phyloP scores from a whole-genome alignment of 2,797 vertebrate genomes.

The Diplodus puntazzo region DNA sequence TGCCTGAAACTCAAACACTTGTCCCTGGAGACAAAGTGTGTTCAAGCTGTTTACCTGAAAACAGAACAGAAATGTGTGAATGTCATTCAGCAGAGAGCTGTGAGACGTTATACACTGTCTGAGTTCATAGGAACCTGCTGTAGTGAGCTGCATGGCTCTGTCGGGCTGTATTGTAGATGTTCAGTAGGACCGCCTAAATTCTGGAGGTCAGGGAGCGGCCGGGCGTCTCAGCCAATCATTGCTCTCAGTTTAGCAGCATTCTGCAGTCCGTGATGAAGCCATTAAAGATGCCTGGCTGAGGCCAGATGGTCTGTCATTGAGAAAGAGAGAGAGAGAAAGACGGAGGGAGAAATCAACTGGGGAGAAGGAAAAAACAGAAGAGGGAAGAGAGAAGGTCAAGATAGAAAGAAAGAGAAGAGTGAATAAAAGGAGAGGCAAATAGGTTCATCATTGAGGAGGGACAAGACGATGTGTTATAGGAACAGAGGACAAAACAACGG shows the following conservation, averaged over 20 bases:
- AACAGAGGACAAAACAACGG: background rate
- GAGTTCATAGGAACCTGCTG: background rate
- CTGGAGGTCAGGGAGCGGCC: constrained; percentile 41
- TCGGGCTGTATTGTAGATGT: constrained; percentile 4
- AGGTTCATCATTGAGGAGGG: background rate
- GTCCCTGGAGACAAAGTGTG: background rate
- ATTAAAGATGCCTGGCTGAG: constrained; percentile 83
- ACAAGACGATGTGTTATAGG: background rate
- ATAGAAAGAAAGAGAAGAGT: background rate
- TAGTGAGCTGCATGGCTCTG: background rate
- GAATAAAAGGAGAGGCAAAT: constrained; percentile 33
- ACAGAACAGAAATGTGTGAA: background rate
- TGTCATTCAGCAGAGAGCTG: constrained; percentile 1
- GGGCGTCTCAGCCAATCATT: constrained; percentile 61
- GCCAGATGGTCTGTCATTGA: constrained; percentile 83
- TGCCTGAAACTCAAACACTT: background rate
- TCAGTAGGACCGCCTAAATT: constrained; percentile 13
- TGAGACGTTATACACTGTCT: background rate
- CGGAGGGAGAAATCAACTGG: constrained; percentile 10
- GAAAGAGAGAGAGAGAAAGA: constrained; percentile 34
- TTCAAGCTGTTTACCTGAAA: background rate
- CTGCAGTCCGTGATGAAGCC: constrained; percentile 77
- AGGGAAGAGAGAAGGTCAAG: constrained; percentile 20
- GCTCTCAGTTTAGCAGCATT: constrained; percentile 63
- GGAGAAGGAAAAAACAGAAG: constrained; percentile 22